Conservation (phyloP, 92 coral and sea anemone species). For the Ricordea florida region DNA sequence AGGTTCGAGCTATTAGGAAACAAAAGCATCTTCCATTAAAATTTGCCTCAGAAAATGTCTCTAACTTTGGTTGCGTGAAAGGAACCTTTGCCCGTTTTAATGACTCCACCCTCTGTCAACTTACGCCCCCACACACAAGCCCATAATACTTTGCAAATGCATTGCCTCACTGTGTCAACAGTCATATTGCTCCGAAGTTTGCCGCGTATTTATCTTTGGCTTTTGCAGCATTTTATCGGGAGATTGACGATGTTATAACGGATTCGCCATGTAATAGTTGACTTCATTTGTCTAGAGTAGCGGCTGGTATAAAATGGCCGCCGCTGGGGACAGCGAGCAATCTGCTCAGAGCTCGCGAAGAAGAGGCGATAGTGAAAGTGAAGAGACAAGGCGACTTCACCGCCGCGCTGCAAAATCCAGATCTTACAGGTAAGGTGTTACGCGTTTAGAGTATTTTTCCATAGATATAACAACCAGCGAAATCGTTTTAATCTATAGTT, state of each 20-base stretch:
- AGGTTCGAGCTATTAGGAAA: no score
- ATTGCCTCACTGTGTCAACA: slow-evolving; percentile 27
- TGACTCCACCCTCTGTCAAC: neutral
- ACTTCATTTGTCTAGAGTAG: neutral
- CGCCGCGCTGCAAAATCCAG: slow-evolving; percentile 70
- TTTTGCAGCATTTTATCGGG: slow-evolving; percentile 12
- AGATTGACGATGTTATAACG: slow-evolving; percentile 13
- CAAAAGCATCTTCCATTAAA: no score
- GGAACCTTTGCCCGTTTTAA: no score
- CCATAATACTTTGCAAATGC: slow-evolving; percentile 33
- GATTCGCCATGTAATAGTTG: slow-evolving; percentile 21
- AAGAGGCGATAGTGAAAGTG: slow-evolving; percentile 10
- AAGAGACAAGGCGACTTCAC: slow-evolving; percentile 38
- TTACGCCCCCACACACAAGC: slow-evolving; percentile 40
- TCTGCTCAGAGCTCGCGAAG: neutral
- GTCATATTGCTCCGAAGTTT: neutral
- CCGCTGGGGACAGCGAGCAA: slow-evolving; percentile 7
- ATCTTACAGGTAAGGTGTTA: slow-evolving; percentile 65
- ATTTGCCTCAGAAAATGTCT: no score
- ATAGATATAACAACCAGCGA: neutral
- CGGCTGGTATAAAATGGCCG: slow-evolving; percentile 29
- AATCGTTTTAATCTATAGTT: neutral
- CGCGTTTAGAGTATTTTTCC: slow-evolving; percentile 10
- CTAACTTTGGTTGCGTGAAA: no score
- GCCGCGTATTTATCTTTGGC: neutral